Evolutionary conservation across 2,797 vertebrate genomes (phyloP), one percentile per base, ranked within the genome.

Genomic region (Paratrypauchen microcephalus): DNA sequence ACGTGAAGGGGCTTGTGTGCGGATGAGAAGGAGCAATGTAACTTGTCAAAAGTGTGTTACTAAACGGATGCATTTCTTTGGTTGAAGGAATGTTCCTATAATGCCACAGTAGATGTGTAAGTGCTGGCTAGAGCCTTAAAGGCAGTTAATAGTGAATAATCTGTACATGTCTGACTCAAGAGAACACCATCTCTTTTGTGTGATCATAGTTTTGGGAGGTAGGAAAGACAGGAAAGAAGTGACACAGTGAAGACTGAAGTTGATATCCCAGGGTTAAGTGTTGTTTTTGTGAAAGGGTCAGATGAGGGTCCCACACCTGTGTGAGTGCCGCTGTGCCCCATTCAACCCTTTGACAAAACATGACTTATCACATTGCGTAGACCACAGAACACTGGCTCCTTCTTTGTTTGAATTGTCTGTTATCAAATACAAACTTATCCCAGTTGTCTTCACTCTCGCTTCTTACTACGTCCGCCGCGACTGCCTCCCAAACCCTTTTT

Each of bases 31-130:
- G 75, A 78, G 69, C 81, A 82, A 82, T 86, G 79, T 70, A 82
- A 86, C 75, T 86, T 72, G 79, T 74, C 70, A 71, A 76, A 82
- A 77, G 68, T 47, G 67, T 77, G 76, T 67, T 39, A 5, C 63
- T 76, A 74, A 71, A 75, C 71, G 68, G 69, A 85, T 82, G 80
- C 77, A 80, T 74, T 81, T 92, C 92, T 94, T 94, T 93, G 91
- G 92, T 93, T 79, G 87, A 88, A 88, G 80, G 86, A 91, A 86
- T 88, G 74, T 84, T 91, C 86, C 85, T 78, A 85, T 83, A 86
- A 92, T 89, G 86, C 84, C 85, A 84, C 85, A 81, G 74, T 65
- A 81, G 76, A 80, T 28, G 28, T 64, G 60, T 67, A 68, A 59
- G 69, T n/a, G 78, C 87, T 83, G 84, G 69, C 84, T 82, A 32